Evolutionary conservation across 1,140 invertebrate genomes (phyloP), one percentile per base, ranked within the genome.

Genomic region (Drosophila rhopaloa): DNA sequence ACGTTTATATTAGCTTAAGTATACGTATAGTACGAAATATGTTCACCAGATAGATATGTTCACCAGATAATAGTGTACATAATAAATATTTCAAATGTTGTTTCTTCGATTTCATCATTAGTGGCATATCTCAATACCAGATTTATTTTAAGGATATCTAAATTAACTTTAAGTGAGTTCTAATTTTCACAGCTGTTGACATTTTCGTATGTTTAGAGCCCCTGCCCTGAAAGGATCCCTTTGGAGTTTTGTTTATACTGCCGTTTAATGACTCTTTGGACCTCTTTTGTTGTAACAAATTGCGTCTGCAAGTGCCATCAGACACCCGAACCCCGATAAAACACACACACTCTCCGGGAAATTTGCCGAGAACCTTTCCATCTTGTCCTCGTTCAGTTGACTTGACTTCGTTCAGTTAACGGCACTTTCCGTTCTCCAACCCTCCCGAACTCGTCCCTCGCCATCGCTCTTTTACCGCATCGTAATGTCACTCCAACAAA

Each of bases 401-500:
- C n/a, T 55, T 47, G 14, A 43, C n/a, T 29, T 59, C 58, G 43
- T 70, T 50, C 55, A 68, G 58, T 72, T 79, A 71, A 58, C 62
- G 79, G 57, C 62, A 81, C 62, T 81, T 81, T 54, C 47, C 19
- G 56, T 77, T 58, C 14, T 14, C 43, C 8, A 44, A 16, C 19
- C 16, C 19, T 5, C 9, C n/a, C 46, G 27, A 38, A 27, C 40
- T n/a, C 10, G 29, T 8, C n/a, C 38, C 29, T 13, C 43, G 57
- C 29, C 58, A 35, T 61, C 57, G 67, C 71, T 56, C 73, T 65
- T 74, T 85, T 85, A 80, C 81, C 81, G 81, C 81, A 85, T 85
- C 77, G 80, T 80, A 85, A 85, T 85, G 81, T 85, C 80, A 77
- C 72, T 83, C 82, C 80, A 76, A 85, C 81, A 85, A 85, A 85